phyloP scores from a whole-genome alignment of 2,113 vertebrate species.

The Muntiacus muntjak region DNA sequence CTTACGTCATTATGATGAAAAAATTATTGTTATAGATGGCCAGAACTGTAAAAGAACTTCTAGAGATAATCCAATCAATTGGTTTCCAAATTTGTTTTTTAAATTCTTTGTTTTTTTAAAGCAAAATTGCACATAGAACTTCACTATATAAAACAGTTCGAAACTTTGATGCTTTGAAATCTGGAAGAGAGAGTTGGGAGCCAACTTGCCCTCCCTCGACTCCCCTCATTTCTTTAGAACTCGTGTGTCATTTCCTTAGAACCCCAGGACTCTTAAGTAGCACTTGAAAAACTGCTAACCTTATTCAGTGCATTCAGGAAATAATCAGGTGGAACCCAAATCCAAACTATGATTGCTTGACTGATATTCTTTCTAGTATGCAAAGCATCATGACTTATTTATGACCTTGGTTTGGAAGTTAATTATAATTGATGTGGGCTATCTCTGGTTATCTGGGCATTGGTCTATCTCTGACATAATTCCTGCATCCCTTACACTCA shows the following conservation, averaged over 20 bases:
- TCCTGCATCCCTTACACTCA: background rate
- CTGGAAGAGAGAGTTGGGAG: background rate
- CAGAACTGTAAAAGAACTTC: background rate
- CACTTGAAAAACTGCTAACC: background rate
- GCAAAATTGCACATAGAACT: background rate
- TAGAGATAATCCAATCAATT: background rate
- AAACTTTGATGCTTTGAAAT: background rate
- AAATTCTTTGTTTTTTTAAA: background rate
- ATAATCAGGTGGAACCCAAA: background rate
- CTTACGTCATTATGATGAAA: background rate
- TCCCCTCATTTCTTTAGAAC: background rate
- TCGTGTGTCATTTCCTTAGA: background rate
- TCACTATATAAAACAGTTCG: background rate
- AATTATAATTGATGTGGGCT: background rate
- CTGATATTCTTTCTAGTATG: background rate
- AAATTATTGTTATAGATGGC: background rate
- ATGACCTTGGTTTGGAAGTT: background rate
- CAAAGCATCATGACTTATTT: background rate
- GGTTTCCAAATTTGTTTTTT: background rate
- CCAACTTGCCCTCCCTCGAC: background rate
- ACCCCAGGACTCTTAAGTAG: background rate
- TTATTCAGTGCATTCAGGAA: background rate
- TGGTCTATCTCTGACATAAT: background rate
- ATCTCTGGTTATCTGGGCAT: background rate
- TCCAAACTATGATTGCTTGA: background rate